Base-by-base conservation (phyloP, 92 coral and sea anemone genomes). In the Palythoa grandis region DNA sequence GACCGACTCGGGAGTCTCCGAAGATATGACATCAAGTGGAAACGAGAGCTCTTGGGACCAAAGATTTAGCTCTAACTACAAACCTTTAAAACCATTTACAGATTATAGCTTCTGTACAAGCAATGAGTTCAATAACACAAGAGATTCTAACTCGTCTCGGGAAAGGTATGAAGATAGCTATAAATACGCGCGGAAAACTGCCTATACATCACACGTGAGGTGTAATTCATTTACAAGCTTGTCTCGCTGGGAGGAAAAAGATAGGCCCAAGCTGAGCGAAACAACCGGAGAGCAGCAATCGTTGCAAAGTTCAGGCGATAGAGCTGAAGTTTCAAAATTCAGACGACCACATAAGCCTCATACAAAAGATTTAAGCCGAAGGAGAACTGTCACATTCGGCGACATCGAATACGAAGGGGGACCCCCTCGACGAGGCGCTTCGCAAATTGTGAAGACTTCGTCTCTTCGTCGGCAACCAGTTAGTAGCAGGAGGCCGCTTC, bases 1-100 rank as follows among this genome's bases (percentile, higher is more conserved):
- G 0, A 93, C 99, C 5, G 99, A 97, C 77, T 97, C 99, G 19
- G 99, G 99, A 11, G 99, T 97, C 24, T 97, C 88, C 24, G 98
- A 94, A 11, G 98, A 94, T 22, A 94, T 94, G 43, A 71, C 76
- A 43, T 60, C 79, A 13, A 87, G 74, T 80, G 85, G 92, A 23
- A 91, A 87, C 53, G 92, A 86, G 10, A 79, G 92, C 60, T 71
- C 77, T 43, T 71, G 43, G 60, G 93, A 93, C 63, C 86, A 61
- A 35, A 89, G 77, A 73, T 79, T 54, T 70, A 52, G 35, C 16
- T 24, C 52, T 8, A 40, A 50, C 43, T 79, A 58, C 3, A 78
- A 71, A 56, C 88, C 86, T 54, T 54, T 47, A 16, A 80, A 80
- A 43, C 48, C 74, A 23, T 65, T 38, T 63, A 15, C 38, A 19